Base-by-base conservation (phyloP, 2,888 invertebrate species). In the Sarcophaga caerulescens region DNA sequence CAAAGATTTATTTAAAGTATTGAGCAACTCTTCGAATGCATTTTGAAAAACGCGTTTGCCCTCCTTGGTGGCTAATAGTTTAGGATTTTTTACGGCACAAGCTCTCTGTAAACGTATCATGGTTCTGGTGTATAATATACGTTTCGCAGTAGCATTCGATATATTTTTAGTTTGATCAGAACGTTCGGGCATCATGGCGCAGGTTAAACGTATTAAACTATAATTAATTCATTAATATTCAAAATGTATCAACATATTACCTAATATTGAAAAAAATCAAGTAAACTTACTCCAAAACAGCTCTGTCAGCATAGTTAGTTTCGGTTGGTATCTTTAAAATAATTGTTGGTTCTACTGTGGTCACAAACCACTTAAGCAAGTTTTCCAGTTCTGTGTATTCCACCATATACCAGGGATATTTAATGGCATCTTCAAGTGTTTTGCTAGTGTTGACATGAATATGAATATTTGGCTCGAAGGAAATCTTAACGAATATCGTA, bases 321-420 rank as follows among this genome's bases (percentile, higher is more conserved):
- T 93, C 92, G 2, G 90, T 87, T 85, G 94, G 94, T 47, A 93
- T 90, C 89, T 93, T 93, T 25, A 96, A 93, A 52, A 96, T 94
- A 82, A 96, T 96, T 75, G 94, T 93, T 0, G 96, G 95, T 92
- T 97, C 96, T 89, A 95, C 95, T 85, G 95, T 95, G 94, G 95
- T 95, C 11, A 96, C 94, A 89, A 96, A 95, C 96, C 96, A 96
- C 91, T 96, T 96, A 88, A 96, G 94, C 57, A 96, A 94, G 80
- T 95, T 94, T 90, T 96, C 95, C 89, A 95, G 95, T 52, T 94
- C 94, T 25, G 92, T 90, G 17, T 95, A 94, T 84, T 96, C 96
- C 4, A 96, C 93, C 60, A 95, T 91, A 85, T 95, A 93, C 96
- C 96, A 96, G 2, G 95, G 94, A 91, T 95, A 96, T 81, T 93